These are phyloP conservation scores for Mongoloraphidia duomilia DNA, from an alignment of 2,888 invertebrate species.

Conservation along the genomic window DNA sequence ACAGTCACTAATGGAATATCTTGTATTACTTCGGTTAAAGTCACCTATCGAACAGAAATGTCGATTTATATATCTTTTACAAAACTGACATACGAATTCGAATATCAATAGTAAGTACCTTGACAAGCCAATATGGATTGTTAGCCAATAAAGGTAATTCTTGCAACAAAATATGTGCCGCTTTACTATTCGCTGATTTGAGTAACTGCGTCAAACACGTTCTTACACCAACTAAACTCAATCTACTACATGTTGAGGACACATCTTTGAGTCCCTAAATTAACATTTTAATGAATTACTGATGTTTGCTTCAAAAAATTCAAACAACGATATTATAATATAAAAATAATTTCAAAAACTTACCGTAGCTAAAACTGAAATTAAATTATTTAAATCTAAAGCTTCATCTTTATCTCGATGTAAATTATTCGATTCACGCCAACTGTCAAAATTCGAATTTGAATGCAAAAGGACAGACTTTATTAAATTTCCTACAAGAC, in stretches of 20 bases:
- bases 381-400: conserved; percentile 33
- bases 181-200: conserved; percentile 42
- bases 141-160: conserved; percentile 45
- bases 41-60: conserved; percentile 32
- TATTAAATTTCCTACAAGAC: conserved; percentile 53
- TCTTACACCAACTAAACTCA: conserved; percentile 49
- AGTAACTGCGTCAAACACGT: conserved; percentile 42
- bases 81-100: conserved; percentile 17
- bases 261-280: conserved; percentile 56
- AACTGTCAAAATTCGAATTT: conserved; percentile 38
- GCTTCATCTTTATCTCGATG: conserved; percentile 29
- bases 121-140: conserved; percentile 76
- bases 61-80: neutral
- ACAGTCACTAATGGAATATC: conserved; percentile 43
- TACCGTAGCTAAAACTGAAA: conserved; percentile 41
- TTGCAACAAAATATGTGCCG: conserved; percentile 42
- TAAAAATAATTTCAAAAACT: conserved; percentile 10
- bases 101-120: conserved; percentile 37
- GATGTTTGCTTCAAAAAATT: neutral
- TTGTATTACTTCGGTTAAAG: conserved; percentile 46
- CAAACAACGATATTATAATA: neutral
- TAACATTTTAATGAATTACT: conserved; percentile 12
- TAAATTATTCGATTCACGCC: conserved; percentile 30
- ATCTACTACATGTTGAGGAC: conserved; percentile 59
- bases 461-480: conserved; percentile 40